Conservation (phyloP, 92 coral and sea anemone genomes). For the Epizoanthus scotinus region DNA sequence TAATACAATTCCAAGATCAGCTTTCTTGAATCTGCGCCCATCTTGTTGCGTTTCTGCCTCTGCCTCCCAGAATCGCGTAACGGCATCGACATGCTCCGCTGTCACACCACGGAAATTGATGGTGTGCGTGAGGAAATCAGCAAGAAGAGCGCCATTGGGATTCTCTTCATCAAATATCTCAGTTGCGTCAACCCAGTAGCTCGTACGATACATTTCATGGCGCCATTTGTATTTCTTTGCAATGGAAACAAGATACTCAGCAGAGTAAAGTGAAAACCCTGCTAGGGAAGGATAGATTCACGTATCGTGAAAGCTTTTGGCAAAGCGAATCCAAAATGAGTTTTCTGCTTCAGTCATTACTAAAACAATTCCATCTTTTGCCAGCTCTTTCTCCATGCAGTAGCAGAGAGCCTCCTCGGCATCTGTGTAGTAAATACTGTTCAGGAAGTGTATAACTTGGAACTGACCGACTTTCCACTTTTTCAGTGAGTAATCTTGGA, state of each 20-base stretch:
- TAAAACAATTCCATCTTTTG: background rate
- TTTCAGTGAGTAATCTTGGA: slow-evolving; percentile 20
- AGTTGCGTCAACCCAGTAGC: slow-evolving; percentile 12
- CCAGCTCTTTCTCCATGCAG: slow-evolving; percentile 12
- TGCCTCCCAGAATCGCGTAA: slow-evolving; percentile 25
- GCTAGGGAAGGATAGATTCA: background rate
- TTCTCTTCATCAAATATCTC: slow-evolving; percentile 15
- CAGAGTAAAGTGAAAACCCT: slow-evolving; percentile 6
- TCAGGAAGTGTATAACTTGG: background rate
- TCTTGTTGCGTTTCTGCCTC: slow-evolving; percentile 19
- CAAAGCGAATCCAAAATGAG: background rate
- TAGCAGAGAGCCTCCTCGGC: slow-evolving; percentile 5
- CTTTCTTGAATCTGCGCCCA: slow-evolving; percentile 19
- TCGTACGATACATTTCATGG: slow-evolving; percentile 10
- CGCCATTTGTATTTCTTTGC: slow-evolving; percentile 24
- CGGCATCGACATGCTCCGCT: background rate
- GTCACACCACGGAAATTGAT: slow-evolving; percentile 36
- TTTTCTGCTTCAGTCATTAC: background rate
- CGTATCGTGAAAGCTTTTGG: background rate
- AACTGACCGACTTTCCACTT: background rate
- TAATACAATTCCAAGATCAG: slow-evolving; percentile 11
- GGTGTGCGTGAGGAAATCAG: slow-evolving; percentile 26
- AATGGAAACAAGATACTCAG: slow-evolving; percentile 15
- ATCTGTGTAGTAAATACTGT: slow-evolving; percentile 14
- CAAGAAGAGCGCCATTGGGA: slow-evolving; percentile 3